Base-by-base conservation (phyloP, 2,888 invertebrate genomes). In the Lutraria lutraria region DNA sequence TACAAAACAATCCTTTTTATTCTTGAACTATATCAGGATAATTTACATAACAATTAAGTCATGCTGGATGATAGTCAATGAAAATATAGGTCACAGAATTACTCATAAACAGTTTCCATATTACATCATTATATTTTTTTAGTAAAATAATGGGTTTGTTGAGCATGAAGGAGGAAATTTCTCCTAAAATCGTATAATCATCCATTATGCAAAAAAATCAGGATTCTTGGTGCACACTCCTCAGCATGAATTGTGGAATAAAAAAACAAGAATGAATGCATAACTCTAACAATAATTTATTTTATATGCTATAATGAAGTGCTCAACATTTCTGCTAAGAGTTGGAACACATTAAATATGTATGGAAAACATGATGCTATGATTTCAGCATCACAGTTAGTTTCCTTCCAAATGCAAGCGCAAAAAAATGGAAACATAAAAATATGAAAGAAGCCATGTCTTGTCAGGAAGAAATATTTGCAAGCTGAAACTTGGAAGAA, bases 171-270 rank as follows among this genome's bases (percentile, higher is more conserved):
- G 31, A 76, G 16, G 31, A 76, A 76, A 34, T 25, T 15, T 76
- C 76, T 31, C 13, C 34, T 31, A 15, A 31, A 76, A 76, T 31
- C 76, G 15, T 76, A 31, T 34, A 34, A 76, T 76, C 76, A 76
- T 76, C 19, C 19, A 76, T 31, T 31, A 31, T 31, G 19, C 31
- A 76, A 76, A 76, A 76, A 31, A 31, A 16, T 31, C 34, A 25
- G 76, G 31, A 76, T 76, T 76, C 34, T 76, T 76, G 19, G 34
- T 34, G 34, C 76, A 76, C 29, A 76, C 76, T 34, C 16, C 34
- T 16, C 76, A 76, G 76, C 31, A 76, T 76, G 76, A 76, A 76
- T 34, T 76, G 76, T 76, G 31, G 19, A 31, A 76, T 76, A 19
- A 63, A 63, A 43, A 31, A 76, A 31, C 31, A 76, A 76, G 31